Conservation (phyloP, 2,797 vertebrate genomes). For the Loris lydekkerianus region DNA sequence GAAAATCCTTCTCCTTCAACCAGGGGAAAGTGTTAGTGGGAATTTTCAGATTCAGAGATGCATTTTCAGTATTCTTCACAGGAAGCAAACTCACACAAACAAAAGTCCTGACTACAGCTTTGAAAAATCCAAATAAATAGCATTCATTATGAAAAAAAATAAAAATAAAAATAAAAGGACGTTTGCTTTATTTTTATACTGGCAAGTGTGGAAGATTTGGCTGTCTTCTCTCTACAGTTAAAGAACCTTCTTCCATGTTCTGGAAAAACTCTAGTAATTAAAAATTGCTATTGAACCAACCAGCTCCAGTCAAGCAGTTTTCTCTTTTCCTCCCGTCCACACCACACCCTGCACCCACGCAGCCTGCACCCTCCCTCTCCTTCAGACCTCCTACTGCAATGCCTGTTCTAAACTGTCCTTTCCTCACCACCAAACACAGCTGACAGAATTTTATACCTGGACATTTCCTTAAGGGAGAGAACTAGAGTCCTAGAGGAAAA, state of each 20-base stretch:
- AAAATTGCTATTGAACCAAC: neutral
- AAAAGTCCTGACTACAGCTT: neutral
- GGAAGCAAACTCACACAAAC: slow-evolving; percentile 35
- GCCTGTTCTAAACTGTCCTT: neutral
- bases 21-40: neutral
- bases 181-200: neutral
- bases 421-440: neutral
- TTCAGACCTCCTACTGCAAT: neutral
- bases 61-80: neutral
- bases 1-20: neutral
- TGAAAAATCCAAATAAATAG: slow-evolving; percentile 8
- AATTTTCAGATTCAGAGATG: neutral
- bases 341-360: neutral
- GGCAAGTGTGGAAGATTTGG: neutral
- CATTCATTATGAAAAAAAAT: neutral
- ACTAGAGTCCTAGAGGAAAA: neutral
- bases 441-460: slow-evolving; percentile 1
- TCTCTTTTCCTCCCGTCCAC: neutral
- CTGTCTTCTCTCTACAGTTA: neutral
- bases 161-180: too few species aligned
- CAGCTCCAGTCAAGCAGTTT: neutral
- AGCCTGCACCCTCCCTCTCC: neutral
- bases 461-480: neutral
- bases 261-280: slow-evolving; percentile 24
- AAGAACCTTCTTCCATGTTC: neutral